Evolutionary conservation across 2,888 invertebrate genomes (phyloP).

Genomic region (Tetanocera ferruginea): DNA sequence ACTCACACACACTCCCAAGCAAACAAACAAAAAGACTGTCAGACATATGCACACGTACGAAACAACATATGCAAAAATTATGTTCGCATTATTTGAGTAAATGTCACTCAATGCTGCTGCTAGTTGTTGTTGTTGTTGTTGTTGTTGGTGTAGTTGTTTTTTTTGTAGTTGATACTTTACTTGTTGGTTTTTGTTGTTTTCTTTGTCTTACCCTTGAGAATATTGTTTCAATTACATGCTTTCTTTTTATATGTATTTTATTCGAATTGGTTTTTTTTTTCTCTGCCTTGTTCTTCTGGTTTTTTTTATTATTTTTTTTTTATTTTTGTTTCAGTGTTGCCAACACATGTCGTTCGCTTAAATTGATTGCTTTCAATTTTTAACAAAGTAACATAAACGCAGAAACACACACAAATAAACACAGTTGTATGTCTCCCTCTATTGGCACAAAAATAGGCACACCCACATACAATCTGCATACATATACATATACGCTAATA

Average conservation of each 20-base stretch:
- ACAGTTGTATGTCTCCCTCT: not conserved
- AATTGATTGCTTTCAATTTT: slow-evolving; percentile 37
- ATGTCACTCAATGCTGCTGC: slow-evolving; percentile 17
- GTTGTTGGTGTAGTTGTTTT: not conserved
- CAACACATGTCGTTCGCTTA: slow-evolving; percentile 28
- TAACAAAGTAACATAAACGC: slow-evolving; percentile 2
- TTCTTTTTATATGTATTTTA: not conserved
- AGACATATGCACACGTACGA: not conserved
- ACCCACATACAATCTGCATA: not conserved
- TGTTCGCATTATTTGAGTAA: slow-evolving; percentile 24
- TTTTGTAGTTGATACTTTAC: not conserved
- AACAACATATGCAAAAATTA: slow-evolving; percentile 26
- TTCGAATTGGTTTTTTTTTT: slow-evolving; percentile 14
- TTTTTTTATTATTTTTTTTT: not conserved
- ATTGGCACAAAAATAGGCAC: not conserved
- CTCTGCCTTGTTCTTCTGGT: not conserved
- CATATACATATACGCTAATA: not conserved
- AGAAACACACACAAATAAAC: not conserved
- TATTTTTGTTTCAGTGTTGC: slow-evolving; percentile 8
- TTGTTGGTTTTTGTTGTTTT: not conserved
- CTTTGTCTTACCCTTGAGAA: slow-evolving; percentile 19
- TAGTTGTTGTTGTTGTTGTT: not conserved
- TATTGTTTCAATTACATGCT: slow-evolving; percentile 7
- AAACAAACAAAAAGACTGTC: not conserved
- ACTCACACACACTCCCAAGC: not conserved